phyloP scores from a whole-genome alignment of 2,113 vertebrate genomes.

The Axis porcinus region DNA sequence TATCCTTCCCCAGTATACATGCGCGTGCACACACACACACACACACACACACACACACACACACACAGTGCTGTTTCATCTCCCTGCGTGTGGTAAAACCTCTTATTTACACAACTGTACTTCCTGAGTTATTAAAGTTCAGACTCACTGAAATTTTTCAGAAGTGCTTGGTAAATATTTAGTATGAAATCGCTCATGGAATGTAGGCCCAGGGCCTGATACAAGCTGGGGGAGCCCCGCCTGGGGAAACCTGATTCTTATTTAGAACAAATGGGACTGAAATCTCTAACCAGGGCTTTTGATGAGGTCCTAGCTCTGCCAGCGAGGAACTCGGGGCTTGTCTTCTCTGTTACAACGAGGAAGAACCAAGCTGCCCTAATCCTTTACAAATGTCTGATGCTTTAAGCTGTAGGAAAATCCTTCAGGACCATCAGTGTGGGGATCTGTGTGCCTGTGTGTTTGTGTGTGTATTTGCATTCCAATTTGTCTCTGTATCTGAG shows the following conservation, averaged over 20 bases:
- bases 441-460: neutral
- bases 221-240: neutral
- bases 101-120: neutral
- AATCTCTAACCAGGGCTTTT: neutral
- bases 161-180: neutral
- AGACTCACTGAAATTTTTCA: neutral
- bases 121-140: neutral
- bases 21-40: neutral
- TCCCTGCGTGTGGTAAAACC: neutral
- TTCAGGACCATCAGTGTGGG: rapidly evolving
- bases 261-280: neutral
- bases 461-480: neutral
- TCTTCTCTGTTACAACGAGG: rapidly evolving
- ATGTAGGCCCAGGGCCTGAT: rapidly evolving
- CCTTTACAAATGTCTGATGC: neutral
- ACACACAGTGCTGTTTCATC: neutral
- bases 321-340: neutral
- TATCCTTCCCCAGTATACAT: neutral
- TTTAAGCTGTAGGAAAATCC: neutral
- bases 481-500: neutral
- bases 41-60: neutral
- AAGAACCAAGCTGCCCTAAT: neutral
- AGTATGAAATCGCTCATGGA: neutral
- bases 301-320: no score
- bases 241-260: neutral